phyloP scores from a whole-genome alignment of 2,797 vertebrate genomes.

The Molothrus aeneus region DNA sequence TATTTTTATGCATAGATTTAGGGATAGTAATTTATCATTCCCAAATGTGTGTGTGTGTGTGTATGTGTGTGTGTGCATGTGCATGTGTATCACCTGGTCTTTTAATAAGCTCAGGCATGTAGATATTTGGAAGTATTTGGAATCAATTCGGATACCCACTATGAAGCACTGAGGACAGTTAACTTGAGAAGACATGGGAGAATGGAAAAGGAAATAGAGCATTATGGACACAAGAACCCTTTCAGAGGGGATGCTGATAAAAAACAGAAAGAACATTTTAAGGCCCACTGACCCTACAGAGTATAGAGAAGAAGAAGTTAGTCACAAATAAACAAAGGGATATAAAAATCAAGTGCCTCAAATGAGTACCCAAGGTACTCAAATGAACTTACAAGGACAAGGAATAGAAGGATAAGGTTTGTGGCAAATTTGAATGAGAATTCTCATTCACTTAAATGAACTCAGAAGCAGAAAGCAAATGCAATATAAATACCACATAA shows the following conservation, averaged over 20 bases:
- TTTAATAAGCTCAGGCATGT: neutral
- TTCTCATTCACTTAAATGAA: neutral
- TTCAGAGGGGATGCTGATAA: neutral
- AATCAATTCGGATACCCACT: neutral
- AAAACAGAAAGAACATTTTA: neutral
- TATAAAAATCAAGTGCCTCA: neutral
- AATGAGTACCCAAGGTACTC: neutral
- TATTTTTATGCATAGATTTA: neutral
- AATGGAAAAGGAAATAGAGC: neutral
- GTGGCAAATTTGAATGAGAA: neutral
- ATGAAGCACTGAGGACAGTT: neutral
- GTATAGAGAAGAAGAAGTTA: neutral
- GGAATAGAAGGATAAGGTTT: neutral
- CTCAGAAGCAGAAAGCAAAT: neutral
- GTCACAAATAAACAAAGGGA: neutral
- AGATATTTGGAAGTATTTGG: neutral
- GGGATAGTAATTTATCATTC: neutral
- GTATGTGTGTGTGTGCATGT: neutral
- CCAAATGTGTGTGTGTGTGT: neutral
- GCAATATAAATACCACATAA: rapidly evolving
- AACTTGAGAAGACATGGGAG: neutral
- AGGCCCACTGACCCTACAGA: neutral
- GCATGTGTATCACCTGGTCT: neutral
- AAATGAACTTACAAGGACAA: neutral
- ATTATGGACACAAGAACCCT: neutral